phyloP scores from a whole-genome alignment of 2,888 invertebrate genomes.

The Brachypterus glaber region DNA sequence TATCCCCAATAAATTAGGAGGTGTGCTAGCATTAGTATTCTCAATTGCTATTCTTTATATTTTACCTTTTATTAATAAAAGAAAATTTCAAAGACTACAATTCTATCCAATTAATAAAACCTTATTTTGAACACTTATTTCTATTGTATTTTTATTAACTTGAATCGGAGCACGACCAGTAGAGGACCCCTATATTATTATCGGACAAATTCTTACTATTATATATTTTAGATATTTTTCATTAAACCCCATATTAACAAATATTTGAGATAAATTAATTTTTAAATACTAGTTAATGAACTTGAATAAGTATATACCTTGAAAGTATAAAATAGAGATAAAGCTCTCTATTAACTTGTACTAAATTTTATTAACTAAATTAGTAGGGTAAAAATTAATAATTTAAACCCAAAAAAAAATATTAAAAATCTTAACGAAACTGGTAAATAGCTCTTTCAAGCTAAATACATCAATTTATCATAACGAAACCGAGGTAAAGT shows the following conservation, averaged over 20 bases:
- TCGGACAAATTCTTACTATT: constrained; percentile 52
- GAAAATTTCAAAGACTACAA: constrained; percentile 47
- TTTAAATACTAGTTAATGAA: constrained; percentile 52
- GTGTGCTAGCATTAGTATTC: constrained; percentile 57
- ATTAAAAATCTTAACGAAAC: constrained; percentile 53
- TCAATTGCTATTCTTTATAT: constrained; percentile 58
- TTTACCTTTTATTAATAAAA: constrained; percentile 48
- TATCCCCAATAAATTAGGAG: constrained; percentile 71
- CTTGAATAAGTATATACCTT: constrained; percentile 59
- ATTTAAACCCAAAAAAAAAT: constrained; percentile 48
- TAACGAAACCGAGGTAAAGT: constrained; percentile 64
- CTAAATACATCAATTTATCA: constrained; percentile 63
- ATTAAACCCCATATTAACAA: constrained; percentile 43
- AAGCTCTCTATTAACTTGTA: no score
- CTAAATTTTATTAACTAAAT: constrained; percentile 40
- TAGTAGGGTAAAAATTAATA: constrained; percentile 37
- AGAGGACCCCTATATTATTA: constrained; percentile 54
- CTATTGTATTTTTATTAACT: constrained; percentile 52
- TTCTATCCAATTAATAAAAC: constrained; percentile 54
- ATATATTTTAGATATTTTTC: constrained; percentile 51
- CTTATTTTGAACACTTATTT: constrained; percentile 49
- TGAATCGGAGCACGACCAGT: constrained; percentile 63
- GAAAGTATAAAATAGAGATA: constrained; percentile 57
- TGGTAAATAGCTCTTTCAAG: constrained; percentile 57
- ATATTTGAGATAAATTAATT: constrained; percentile 48